Conservation (phyloP, 2,888 invertebrate species). For the Eristalis intricaria region DNA sequence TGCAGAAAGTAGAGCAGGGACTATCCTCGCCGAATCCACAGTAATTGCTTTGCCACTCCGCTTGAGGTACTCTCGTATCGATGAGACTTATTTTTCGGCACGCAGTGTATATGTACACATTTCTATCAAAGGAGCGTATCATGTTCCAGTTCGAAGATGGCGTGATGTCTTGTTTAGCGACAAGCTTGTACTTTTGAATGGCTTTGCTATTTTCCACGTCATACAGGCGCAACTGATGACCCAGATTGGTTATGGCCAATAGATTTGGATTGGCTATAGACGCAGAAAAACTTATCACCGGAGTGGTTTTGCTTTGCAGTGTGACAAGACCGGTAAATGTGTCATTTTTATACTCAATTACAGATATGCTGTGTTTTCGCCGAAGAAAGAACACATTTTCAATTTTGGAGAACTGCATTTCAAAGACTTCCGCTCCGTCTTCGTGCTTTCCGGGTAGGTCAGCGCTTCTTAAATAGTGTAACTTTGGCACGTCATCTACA, state of each 20-base stretch:
- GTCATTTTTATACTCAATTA: constrained; percentile 72
- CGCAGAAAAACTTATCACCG: constrained; percentile 77
- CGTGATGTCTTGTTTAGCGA: constrained; percentile 8
- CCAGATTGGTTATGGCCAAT: constrained; percentile 76
- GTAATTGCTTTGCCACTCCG: constrained; percentile 68
- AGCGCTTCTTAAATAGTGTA: not conserved
- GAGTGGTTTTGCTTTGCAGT: constrained; percentile 72
- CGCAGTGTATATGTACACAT: constrained; percentile 76
- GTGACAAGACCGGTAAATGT: constrained; percentile 37
- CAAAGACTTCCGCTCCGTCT: constrained; percentile 76
- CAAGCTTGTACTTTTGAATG: constrained; percentile 31
- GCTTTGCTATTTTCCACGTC: constrained; percentile 70
- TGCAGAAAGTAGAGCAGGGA: constrained; percentile 76
- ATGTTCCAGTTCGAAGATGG: constrained; percentile 75
- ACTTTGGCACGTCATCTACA: not conserved
- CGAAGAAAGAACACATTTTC: constrained; percentile 73
- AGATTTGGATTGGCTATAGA: constrained; percentile 67
- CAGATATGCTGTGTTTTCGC: constrained; percentile 74
- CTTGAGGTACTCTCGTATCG: constrained; percentile 75
- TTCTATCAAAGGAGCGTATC: constrained; percentile 72
- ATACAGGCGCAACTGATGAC: constrained; percentile 75
- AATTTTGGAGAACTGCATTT: constrained; percentile 73
- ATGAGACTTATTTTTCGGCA: constrained; percentile 75
- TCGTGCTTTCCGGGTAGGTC: not conserved
- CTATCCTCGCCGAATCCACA: constrained; percentile 34